These are phyloP conservation scores for Mesembrinibis cayennensis DNA, from an alignment of 2,113 vertebrate species.

Conservation along the genomic window DNA sequence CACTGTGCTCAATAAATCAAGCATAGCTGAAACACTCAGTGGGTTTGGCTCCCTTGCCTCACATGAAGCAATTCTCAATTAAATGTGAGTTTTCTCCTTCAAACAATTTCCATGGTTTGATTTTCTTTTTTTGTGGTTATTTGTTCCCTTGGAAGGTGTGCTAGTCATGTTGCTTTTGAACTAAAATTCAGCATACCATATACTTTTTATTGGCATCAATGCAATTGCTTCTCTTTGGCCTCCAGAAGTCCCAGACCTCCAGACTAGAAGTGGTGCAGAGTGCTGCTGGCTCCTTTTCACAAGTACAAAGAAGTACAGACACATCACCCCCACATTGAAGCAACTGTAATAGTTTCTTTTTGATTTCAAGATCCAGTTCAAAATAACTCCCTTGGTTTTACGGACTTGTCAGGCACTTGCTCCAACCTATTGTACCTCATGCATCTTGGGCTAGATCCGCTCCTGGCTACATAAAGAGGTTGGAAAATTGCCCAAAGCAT, in stretches of 20 bases:
- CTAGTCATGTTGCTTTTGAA: constrained; percentile 64
- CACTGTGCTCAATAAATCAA: constrained; percentile 58
- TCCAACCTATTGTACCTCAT: neutral
- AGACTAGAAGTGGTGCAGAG: neutral
- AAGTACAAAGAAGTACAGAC: neutral
- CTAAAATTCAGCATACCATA: constrained; percentile 43
- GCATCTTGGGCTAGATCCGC: neutral
- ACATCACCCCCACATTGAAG: neutral
- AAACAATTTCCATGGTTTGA: constrained; percentile 52
- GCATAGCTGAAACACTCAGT: constrained; percentile 23
- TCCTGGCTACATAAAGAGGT: neutral
- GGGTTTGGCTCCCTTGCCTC: constrained; percentile 54
- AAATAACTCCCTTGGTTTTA: neutral
- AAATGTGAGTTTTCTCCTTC: constrained; percentile 57
- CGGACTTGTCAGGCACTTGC: neutral
- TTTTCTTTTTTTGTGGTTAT: constrained; percentile 66
- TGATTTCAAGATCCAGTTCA: constrained; percentile 3
- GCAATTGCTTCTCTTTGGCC: constrained; percentile 34
- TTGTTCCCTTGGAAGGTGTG: constrained; percentile 57
- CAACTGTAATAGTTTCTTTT: neutral
- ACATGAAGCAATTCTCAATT: constrained; percentile 58
- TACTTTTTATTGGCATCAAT: constrained; percentile 47
- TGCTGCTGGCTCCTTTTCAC: neutral
- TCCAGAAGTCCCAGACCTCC: constrained; percentile 50
- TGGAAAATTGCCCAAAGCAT: neutral